phyloP scores from a whole-genome alignment of 1,140 invertebrate genomes.

The Trachymyrmex septentrionalis region DNA sequence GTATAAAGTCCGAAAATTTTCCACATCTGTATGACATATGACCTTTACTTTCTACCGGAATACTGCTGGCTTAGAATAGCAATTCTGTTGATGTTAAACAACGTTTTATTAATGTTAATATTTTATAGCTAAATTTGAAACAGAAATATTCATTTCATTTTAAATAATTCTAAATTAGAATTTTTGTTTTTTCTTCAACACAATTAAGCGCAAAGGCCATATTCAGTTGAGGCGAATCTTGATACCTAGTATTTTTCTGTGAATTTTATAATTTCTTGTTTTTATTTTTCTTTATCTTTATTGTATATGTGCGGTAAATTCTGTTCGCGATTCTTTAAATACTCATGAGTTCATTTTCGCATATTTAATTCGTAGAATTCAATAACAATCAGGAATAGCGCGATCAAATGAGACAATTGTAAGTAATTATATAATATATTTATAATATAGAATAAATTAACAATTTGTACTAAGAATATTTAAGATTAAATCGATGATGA shows the following conservation, averaged over 20 bases:
- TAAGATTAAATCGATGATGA: not conserved
- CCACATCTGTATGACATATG: not conserved
- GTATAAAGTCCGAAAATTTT: not conserved
- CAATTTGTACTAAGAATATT: not conserved
- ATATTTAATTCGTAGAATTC: not conserved
- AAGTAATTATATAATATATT: constrained; percentile 35
- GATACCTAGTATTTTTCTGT: too few relatives aligned
- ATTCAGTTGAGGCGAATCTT: too few relatives aligned
- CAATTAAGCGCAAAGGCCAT: too few relatives aligned
- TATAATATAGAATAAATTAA: constrained; percentile 29
- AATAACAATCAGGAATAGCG: not conserved
- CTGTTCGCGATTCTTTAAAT: not conserved
- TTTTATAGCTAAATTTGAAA: not conserved
- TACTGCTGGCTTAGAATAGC: not conserved
- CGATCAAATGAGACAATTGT: not conserved
- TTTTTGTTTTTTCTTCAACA: too few relatives aligned
- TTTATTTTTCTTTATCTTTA: too few relatives aligned
- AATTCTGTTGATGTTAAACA: not conserved
- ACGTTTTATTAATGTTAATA: not conserved
- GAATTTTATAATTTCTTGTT: too few relatives aligned
- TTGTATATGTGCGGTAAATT: not conserved
- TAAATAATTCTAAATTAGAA: not conserved
- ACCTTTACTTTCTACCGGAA: not conserved
- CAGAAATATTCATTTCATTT: not conserved
- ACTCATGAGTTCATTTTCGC: not conserved